Evolutionary conservation across 2,888 invertebrate species (phyloP).

Genomic region (Epirrhoe alternata): DNA sequence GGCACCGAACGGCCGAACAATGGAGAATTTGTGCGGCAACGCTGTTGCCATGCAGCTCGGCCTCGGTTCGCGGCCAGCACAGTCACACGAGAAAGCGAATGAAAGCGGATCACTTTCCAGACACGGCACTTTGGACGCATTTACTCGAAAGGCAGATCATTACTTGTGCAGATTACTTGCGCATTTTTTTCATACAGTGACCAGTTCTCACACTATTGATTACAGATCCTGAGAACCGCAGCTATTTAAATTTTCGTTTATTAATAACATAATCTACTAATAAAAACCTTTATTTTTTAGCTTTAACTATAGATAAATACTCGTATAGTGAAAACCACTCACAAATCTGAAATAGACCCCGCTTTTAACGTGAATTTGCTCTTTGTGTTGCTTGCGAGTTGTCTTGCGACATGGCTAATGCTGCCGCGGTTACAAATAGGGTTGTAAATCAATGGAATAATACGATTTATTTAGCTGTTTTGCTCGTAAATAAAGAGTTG

Average conservation of each 20-base stretch:
- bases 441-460: constrained; percentile 33
- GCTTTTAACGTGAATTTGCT: constrained; percentile 15
- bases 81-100: constrained; percentile 69
- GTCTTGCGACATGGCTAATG: constrained; percentile 46
- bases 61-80: constrained; percentile 48
- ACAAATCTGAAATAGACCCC: constrained; percentile 6
- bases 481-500: constrained; percentile 23
- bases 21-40: constrained; percentile 17
- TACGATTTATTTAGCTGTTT: constrained; percentile 27
- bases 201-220: neutral
- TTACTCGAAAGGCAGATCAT: constrained; percentile 12
- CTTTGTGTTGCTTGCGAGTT: constrained; percentile 44
- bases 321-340: neutral
- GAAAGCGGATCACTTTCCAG: constrained; percentile 75
- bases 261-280: neutral
- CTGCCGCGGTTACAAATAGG: constrained; percentile 40
- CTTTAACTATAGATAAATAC: neutral
- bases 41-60: constrained; percentile 34
- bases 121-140: constrained; percentile 40
- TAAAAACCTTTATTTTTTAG: neutral
- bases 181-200: neutral
- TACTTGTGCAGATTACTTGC: constrained; percentile 5
- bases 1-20: constrained; percentile 28
- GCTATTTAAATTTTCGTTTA: neutral
- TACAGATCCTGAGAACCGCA: neutral